Conservation (phyloP, 2,888 invertebrate genomes). For the Megaustenia siamemsis region DNA sequence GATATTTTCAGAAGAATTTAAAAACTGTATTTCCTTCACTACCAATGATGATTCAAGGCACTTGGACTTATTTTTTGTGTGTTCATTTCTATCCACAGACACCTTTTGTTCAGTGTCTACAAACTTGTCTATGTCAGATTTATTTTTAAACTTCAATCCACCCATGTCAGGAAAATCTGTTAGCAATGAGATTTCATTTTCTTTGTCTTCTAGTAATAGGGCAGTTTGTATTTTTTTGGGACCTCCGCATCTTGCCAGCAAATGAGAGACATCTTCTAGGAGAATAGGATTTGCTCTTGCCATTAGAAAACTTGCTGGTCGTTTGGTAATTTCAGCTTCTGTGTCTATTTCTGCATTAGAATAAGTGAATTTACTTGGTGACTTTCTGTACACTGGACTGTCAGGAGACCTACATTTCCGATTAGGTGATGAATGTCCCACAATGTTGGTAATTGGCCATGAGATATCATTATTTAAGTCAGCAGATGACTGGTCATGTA, state of each 20-base stretch:
- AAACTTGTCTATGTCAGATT: conserved; percentile 45
- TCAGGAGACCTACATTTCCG: not conserved
- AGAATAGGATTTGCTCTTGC: conserved; percentile 68
- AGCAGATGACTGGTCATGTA: conserved; percentile 4
- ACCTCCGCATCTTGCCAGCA: conserved; percentile 36
- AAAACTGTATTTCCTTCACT: not conserved
- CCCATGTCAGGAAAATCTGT: conserved; percentile 4
- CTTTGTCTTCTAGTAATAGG: not conserved
- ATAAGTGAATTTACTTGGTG: not conserved
- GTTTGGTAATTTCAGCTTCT: conserved; percentile 47
- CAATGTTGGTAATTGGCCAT: not conserved
- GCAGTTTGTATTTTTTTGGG: conserved; percentile 1
- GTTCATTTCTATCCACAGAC: not conserved
- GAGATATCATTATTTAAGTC: not conserved
- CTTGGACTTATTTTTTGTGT: not conserved
- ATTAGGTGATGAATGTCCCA: conserved; percentile 19
- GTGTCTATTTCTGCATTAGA: not conserved
- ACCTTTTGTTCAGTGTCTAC: conserved; percentile 28
- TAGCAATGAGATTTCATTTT: not conserved
- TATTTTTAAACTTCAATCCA: conserved; percentile 37
- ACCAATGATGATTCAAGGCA: not conserved
- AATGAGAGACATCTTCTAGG: conserved; percentile 60
- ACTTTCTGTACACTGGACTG: conserved; percentile 26
- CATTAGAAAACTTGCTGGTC: conserved; percentile 70
- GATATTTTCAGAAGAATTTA: not conserved